A percentile compares a stretch with the other conserved stretches of the same genome.
These are phyloP conservation scores for Ptychodera flava DNA, from an alignment of 35 echinoderm and acorn worm genomes.

Conservation along the genomic window DNA sequence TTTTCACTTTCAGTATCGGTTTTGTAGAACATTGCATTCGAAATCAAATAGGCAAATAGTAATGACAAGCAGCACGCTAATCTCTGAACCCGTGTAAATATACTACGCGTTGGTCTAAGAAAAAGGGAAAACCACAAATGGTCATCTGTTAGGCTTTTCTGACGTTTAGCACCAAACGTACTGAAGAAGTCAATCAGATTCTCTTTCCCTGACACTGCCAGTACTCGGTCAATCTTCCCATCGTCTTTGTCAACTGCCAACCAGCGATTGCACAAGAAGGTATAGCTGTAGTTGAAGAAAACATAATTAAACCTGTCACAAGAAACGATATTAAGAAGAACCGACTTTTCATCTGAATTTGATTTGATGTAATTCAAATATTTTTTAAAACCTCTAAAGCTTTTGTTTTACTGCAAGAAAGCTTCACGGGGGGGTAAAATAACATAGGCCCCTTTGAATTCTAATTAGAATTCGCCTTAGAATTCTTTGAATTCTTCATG, in stretches of 20 bases:
- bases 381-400: too few species aligned
- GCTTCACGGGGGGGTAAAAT: too few species aligned
- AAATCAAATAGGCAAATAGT: neutral
- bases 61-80: neutral
- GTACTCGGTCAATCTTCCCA: slow-evolving; percentile 39
- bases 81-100: neutral
- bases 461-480: too few species aligned
- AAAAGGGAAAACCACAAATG: neutral
- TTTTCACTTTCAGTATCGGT: neutral
- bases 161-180: neutral
- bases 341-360: too few species aligned
- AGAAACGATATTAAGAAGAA: too few species aligned
- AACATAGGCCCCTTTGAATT: too few species aligned
- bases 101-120: neutral
- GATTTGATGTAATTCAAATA: too few species aligned
- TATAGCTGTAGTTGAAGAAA: slow-evolving; percentile 27
- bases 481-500: too few species aligned
- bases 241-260: slow-evolving; percentile 58
- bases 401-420: too few species aligned
- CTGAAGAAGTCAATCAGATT: neutral
- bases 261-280: slow-evolving; percentile 60
- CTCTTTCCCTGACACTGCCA: slow-evolving; percentile 35
- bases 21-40: neutral
- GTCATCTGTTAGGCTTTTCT: neutral
- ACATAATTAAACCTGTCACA: neutral